Percentiles rank a stretch among this genome's conserved stretches.
These are phyloP conservation scores for Xestia xanthographa DNA, from an alignment of 2,888 invertebrate species.

Conservation along the genomic window DNA sequence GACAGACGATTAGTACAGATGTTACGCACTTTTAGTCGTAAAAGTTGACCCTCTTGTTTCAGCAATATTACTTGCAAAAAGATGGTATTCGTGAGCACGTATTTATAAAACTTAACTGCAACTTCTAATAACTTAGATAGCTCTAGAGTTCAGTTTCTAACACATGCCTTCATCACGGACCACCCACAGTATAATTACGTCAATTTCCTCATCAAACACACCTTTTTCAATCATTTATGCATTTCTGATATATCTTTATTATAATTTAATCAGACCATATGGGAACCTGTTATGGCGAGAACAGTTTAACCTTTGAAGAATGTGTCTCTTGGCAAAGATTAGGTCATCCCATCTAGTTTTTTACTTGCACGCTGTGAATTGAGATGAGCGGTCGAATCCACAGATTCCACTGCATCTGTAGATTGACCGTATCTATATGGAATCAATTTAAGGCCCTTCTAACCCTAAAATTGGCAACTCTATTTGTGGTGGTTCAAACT, in stretches of 20 bases:
- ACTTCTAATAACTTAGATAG: not conserved
- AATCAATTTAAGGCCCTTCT: too few species aligned
- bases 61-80: not conserved
- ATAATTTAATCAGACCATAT: slow-evolving; percentile 38
- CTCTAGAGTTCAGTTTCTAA: not conserved
- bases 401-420: not conserved
- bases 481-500: too few species aligned
- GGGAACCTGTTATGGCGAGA: slow-evolving; percentile 17
- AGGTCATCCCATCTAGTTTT: slow-evolving; percentile 14
- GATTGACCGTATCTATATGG: too few species aligned
- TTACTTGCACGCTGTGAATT: slow-evolving; percentile 6
- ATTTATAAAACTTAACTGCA: not conserved
- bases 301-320: slow-evolving; percentile 46
- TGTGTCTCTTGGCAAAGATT: slow-evolving; percentile 28
- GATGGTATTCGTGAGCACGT: not conserved
- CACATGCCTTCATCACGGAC: slow-evolving; percentile 27
- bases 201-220: slow-evolving; percentile 7
- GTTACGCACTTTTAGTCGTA: not conserved
- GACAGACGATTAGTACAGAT: not conserved
- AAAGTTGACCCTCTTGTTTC: not conserved
- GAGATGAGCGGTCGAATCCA: not conserved
- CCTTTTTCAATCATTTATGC: slow-evolving; percentile 35
- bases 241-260: slow-evolving; percentile 30
- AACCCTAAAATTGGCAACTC: too few species aligned
- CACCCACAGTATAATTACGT: slow-evolving; percentile 46